These are phyloP conservation scores for Adelosebastes latens DNA, from an alignment of 2,797 vertebrate species.

Conservation along the genomic window DNA sequence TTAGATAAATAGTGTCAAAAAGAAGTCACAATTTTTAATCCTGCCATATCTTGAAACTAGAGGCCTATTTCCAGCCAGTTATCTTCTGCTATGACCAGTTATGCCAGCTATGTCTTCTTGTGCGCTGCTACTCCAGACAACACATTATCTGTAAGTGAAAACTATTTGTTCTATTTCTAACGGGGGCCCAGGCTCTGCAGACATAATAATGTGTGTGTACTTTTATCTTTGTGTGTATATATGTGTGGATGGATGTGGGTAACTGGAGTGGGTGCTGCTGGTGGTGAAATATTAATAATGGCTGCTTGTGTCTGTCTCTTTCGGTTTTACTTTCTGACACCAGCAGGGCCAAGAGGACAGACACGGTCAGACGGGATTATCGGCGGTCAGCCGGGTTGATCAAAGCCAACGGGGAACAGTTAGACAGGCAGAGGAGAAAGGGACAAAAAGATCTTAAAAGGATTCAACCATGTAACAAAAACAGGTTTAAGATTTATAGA, in stretches of 20 bases:
- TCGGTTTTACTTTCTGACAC: slow-evolving; percentile 12
- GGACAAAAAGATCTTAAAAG: slow-evolving; percentile 27
- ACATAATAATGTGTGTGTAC: neutral
- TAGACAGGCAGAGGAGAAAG: slow-evolving; percentile 23
- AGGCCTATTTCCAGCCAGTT: neutral
- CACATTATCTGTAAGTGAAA: slow-evolving; percentile 4
- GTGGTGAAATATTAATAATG: slow-evolving; percentile 23
- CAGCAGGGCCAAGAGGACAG: slow-evolving; percentile 6
- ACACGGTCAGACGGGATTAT: slow-evolving; percentile 27
- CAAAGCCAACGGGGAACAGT: slow-evolving; percentile 25
- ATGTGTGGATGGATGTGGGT: neutral
- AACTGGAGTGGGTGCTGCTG: neutral
- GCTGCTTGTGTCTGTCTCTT: slow-evolving; percentile 17
- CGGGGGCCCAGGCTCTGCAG: neutral
- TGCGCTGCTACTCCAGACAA: neutral
- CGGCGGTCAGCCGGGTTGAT: slow-evolving; percentile 27
- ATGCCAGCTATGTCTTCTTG: neutral
- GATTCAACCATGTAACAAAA: slow-evolving; percentile 10
- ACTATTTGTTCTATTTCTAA: slow-evolving; percentile 4
- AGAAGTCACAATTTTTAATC: neutral
- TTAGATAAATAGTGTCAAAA: neutral
- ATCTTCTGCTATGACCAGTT: neutral
- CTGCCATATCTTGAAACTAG: neutral
- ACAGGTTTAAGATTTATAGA: slow-evolving; percentile 4
- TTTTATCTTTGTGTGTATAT: neutral